These are phyloP conservation scores for Drosophila biarmipes DNA, from an alignment of 1,140 invertebrate genomes.

Conservation along the genomic window DNA sequence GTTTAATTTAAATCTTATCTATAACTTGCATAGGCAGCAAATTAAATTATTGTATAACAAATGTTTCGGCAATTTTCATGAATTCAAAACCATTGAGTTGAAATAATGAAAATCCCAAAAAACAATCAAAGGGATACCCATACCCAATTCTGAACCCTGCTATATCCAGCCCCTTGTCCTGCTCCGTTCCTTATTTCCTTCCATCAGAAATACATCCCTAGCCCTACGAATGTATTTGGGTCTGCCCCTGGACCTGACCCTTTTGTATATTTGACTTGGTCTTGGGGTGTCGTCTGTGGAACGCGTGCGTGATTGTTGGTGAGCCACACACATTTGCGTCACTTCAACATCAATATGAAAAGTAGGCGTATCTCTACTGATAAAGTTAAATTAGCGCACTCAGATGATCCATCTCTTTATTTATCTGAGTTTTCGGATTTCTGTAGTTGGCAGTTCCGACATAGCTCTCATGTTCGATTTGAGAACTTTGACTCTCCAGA, in stretches of 20 bases:
- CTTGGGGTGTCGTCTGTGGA: constrained; percentile 53
- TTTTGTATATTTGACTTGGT: constrained; percentile 44
- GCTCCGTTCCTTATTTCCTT: constrained; percentile 34
- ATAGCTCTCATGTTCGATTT: not conserved
- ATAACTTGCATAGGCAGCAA: constrained; percentile 32
- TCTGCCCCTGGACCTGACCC: constrained; percentile 23
- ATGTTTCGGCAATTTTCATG: constrained; percentile 74
- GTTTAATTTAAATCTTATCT: constrained; percentile 44
- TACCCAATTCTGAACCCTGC: constrained; percentile 31
- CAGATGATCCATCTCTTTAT: constrained; percentile 10
- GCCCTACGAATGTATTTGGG: constrained; percentile 26
- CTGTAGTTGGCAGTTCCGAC: constrained; percentile 7
- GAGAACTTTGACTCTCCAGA: not conserved
- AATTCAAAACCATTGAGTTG: constrained; percentile 82
- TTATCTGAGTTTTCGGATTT: constrained; percentile 16
- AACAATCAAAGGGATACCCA: constrained; percentile 79
- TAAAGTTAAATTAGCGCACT: constrained; percentile 66
- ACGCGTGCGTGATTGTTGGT: constrained; percentile 71
- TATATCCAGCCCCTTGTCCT: constrained; percentile 12
- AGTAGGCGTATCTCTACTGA: constrained; percentile 64
- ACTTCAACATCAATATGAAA: constrained; percentile 53
- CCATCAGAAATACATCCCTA: constrained; percentile 31
- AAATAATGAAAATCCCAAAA: constrained; percentile 83
- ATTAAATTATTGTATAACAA: constrained; percentile 81
- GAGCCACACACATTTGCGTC: constrained; percentile 69